phyloP scores from a whole-genome alignment of 2,888 invertebrate species.

The Lacanobia oleracea region DNA sequence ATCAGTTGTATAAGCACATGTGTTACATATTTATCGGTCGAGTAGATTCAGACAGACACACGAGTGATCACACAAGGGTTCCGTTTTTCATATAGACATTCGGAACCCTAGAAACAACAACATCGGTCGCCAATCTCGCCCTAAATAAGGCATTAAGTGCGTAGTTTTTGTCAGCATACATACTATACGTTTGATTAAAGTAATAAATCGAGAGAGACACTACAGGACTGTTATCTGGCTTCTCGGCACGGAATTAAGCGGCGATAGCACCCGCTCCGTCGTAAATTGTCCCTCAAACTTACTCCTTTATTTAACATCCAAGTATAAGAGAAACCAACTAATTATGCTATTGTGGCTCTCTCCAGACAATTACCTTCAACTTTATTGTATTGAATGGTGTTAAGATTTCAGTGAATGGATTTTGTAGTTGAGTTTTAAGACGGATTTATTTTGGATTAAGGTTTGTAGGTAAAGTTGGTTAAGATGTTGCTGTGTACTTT shows the following conservation, averaged over 20 bases:
- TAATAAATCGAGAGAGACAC: conserved; percentile 82
- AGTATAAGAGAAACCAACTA: conserved; percentile 68
- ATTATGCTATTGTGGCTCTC: conserved; percentile 66
- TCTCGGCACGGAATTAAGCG: conserved; percentile 81
- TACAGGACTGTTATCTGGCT: conserved; percentile 81
- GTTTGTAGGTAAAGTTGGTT: not conserved
- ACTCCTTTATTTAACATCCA: conserved; percentile 72
- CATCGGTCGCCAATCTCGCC: conserved; percentile 54
- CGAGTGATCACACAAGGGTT: not conserved
- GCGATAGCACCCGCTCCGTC: conserved; percentile 79
- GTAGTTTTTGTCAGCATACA: conserved; percentile 85
- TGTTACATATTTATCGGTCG: too few relatives aligned
- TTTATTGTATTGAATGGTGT: conserved; percentile 64
- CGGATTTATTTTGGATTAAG: conserved; percentile 31
- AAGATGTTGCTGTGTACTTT: conserved; percentile 2
- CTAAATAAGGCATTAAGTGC: conserved; percentile 76
- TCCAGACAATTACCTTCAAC: conserved; percentile 62
- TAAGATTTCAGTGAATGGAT: conserved; percentile 53
- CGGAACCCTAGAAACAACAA: conserved; percentile 6
- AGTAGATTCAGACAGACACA: not conserved
- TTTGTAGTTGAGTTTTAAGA: conserved; percentile 35
- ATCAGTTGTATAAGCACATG: too few relatives aligned
- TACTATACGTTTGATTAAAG: conserved; percentile 85
- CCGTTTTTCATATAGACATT: conserved; percentile 11
- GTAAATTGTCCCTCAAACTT: conserved; percentile 83